phyloP scores from a whole-genome alignment of 1,140 invertebrate species.

The Drosophila lini region DNA sequence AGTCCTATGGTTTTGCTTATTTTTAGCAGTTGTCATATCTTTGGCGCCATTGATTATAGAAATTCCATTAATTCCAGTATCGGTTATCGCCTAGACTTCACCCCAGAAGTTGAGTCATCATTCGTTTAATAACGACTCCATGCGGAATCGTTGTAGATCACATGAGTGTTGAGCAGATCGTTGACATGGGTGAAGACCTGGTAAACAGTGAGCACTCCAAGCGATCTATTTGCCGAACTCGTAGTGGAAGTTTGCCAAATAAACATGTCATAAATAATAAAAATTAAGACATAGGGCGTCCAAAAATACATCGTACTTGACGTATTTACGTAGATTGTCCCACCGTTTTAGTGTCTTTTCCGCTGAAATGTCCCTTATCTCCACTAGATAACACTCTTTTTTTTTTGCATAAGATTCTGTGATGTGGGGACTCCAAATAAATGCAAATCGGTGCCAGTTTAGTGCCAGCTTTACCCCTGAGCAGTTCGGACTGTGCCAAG shows the following conservation, averaged over 20 bases:
- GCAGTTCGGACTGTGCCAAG: constrained; percentile 22
- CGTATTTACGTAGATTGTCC: constrained; percentile 50
- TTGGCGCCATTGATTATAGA: constrained; percentile 20
- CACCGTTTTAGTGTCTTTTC: constrained; percentile 49
- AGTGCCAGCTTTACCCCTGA: constrained; percentile 21
- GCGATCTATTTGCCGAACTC: constrained; percentile 10
- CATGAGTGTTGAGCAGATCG: constrained; percentile 38
- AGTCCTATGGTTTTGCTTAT: constrained; percentile 12
- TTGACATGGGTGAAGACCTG: constrained; percentile 39
- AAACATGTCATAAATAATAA: constrained; percentile 39
- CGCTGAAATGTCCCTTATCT: constrained; percentile 44
- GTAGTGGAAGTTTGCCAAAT: constrained; percentile 45
- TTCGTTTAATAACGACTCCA: constrained; percentile 24
- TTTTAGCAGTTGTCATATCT: constrained; percentile 18
- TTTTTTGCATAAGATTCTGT: constrained; percentile 36
- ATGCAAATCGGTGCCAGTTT: constrained; percentile 37
- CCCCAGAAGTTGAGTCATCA: constrained; percentile 24
- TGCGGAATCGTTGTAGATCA: constrained; percentile 28
- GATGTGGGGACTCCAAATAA: constrained; percentile 21
- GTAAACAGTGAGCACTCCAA: constrained; percentile 21
- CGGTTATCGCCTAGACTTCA: constrained; percentile 22
- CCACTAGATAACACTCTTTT: constrained; percentile 16
- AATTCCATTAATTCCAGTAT: constrained; percentile 6
- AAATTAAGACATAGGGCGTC: constrained; percentile 38
- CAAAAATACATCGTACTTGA: constrained; percentile 43